Percentiles rank a stretch among this genome's conserved stretches.
These are phyloP conservation scores for Amia ocellicauda DNA, from an alignment of 2,113 vertebrate species.

Conservation along the genomic window DNA sequence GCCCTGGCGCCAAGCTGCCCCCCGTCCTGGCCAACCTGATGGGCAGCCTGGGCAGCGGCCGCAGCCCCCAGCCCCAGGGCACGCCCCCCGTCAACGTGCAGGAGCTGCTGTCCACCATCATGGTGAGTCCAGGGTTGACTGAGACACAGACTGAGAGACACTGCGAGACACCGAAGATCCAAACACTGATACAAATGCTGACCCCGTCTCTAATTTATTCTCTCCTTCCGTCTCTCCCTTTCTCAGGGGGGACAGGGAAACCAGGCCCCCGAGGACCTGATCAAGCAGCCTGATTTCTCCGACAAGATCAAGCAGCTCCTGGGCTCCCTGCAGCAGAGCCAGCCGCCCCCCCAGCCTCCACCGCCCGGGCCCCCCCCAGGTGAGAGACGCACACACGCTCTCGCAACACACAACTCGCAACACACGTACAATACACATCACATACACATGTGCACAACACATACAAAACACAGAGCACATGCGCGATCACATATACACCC, in stretches of 20 bases:
- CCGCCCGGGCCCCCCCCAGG: conserved; percentile 57
- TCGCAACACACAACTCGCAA: too few relatives aligned
- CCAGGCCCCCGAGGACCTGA: conserved; percentile 83
- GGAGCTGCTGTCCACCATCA: conserved; percentile 88
- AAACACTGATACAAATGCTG: too few relatives aligned
- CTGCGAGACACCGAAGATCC: too few relatives aligned
- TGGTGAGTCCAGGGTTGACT: conserved; percentile 58
- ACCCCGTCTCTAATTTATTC: background rate
- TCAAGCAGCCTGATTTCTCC: conserved; percentile 87
- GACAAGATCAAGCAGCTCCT: conserved; percentile 89
- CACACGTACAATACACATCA: too few relatives aligned
- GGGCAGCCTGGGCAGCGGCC: conserved; percentile 70
- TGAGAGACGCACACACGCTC: conserved; percentile 21
- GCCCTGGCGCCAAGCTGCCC: conserved; percentile 75
- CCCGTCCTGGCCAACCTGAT: conserved; percentile 88
- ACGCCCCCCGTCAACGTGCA: conserved; percentile 79
- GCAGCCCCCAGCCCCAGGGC: conserved; percentile 62
- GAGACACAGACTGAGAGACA: background rate
- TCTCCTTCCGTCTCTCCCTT: background rate
- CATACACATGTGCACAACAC: too few relatives aligned
- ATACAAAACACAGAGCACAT: too few relatives aligned
- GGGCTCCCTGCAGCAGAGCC: conserved; percentile 74
- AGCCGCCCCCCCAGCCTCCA: conserved; percentile 41
- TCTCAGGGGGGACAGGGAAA: conserved; percentile 71
- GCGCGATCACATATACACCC: too few relatives aligned